Base-by-base conservation (phyloP, 2,113 vertebrate species). In the Otolemur garnettii region DNA sequence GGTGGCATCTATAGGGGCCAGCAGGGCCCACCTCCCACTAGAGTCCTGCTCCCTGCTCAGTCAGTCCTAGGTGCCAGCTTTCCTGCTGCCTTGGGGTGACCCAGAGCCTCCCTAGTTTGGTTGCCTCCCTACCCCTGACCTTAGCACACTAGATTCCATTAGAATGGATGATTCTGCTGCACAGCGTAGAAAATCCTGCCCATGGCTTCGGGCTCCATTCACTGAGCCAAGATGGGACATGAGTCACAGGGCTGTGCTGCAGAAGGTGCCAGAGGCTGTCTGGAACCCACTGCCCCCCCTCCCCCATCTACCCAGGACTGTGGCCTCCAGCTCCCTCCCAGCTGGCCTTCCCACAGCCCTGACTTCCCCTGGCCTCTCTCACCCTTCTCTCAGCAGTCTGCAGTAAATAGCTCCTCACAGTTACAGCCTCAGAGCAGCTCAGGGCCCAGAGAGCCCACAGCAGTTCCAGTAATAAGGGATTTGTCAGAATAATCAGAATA, bases 381-480 rank as follows among this genome's bases (percentile, higher is more conserved):
- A 11, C 33, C 57, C 30, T 86, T 33, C 59, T 42, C 33, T 22
- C 66, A 7, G 33, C 26, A 62, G 15, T 38, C 45, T 75, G 77
- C 19, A 0, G 0, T 2, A 17, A 19, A 38, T 11, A n/a, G 57
- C 72, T 22, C 10, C 17, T 5, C 10, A 1, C 12, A 19, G 22
- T n/a, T 0, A 9, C 19, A 60, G 26, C 35, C 42, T 18, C 33
- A 53, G 10, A 59, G 74, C 45, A 11, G 45, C 26, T 13, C 0
- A 6, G 55, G 28, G 12, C 12, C 45, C 35, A 2, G 3, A 30
- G 33, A 38, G 30, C 15, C 28, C 88, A 4, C 0, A 13, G 24
- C 30, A 22, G 22, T 6, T 26, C 45, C 50, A 1, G 7, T 26
- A 4, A 15, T 6, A 4, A 59, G 42, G 66, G n/a, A 7, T 35